Base-by-base conservation (phyloP, 2,113 vertebrate species). In the Pyxicephalus adspersus region DNA sequence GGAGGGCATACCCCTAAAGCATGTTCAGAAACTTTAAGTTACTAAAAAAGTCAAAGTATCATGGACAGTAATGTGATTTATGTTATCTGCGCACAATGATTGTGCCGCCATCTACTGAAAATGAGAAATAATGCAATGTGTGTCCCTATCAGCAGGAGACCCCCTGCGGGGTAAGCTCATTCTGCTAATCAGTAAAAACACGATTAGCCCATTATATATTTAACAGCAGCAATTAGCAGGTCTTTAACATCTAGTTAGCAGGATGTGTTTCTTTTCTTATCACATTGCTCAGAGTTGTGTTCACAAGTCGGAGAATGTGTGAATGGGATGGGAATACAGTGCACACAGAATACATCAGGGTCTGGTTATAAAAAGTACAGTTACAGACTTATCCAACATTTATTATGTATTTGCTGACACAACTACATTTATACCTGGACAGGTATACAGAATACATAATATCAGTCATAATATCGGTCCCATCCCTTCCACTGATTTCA, bases 211-310 rank as follows among this genome's bases (percentile, higher is more conserved):
- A 57, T 81, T 81, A 73, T 22, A 52, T 38, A 73, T 73, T 81
- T 64, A 73, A 73, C 66, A 29, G 78, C 7, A 34, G 25, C 55
- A 64, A 64, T 81, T 73, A 81, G 58, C 51, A 54, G 58, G 58
- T 81, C 68, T 64, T 81, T 73, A 73, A n/a, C 78, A 73, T 81
- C 57, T 64, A 28, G 25, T 54, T 81, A 73, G 60, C 78, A 64
- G 19, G 20, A 64, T 34, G 55, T 67, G 29, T 57, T 67, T 54
- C 45, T 18, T 15, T 31, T 28, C 26, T 81, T 81, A 64, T 73
- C 78, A 64, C 67, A 19, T 29, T 55, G 51, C 34, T 64, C 25
- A 17, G 38, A 64, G 67, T 63, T 73, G 58, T 23, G 66, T 52
- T 55, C 45, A 73, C 57, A 64, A 29, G 34, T 80, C 26, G 25